phyloP scores from a whole-genome alignment of 2,113 vertebrate species.

The Cyanistes caeruleus region DNA sequence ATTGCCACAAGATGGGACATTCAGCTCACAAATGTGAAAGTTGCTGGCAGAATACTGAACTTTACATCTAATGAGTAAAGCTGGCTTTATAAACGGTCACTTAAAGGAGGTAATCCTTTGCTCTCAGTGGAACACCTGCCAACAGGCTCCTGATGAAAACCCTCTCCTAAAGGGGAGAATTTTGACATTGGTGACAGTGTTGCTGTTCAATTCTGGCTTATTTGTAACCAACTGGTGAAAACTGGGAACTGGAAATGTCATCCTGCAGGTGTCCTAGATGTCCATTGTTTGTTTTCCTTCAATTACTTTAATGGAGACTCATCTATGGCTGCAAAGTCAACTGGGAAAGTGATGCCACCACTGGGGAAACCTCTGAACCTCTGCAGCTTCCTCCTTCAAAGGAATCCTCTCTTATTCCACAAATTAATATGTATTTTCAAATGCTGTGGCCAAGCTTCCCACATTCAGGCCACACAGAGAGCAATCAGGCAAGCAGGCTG shows the following conservation, averaged over 20 bases:
- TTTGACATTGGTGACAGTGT: not conserved
- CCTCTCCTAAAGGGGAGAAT: not conserved
- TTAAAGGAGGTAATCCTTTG: not conserved
- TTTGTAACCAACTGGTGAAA: not conserved
- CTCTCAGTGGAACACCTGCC: not conserved
- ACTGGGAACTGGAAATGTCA: not conserved
- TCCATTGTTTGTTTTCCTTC: not conserved
- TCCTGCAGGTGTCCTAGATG: not conserved
- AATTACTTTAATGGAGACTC: not conserved
- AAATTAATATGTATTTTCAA: not conserved
- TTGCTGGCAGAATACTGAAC: constrained; percentile 10
- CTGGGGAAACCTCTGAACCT: not conserved
- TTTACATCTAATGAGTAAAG: constrained; percentile 34
- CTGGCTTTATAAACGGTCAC: not conserved
- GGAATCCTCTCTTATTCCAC: not conserved
- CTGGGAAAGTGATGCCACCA: not conserved
- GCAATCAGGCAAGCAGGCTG: not conserved
- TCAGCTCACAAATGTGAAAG: constrained; percentile 37
- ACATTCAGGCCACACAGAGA: not conserved
- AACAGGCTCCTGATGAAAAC: not conserved
- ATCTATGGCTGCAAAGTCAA: not conserved
- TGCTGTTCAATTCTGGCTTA: not conserved
- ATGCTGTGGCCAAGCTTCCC: not conserved
- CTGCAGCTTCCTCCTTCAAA: not conserved
- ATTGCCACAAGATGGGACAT: constrained; percentile 61